Evolutionary conservation across 2,113 vertebrate species (phyloP).

Genomic region (Glareola pratincola): DNA sequence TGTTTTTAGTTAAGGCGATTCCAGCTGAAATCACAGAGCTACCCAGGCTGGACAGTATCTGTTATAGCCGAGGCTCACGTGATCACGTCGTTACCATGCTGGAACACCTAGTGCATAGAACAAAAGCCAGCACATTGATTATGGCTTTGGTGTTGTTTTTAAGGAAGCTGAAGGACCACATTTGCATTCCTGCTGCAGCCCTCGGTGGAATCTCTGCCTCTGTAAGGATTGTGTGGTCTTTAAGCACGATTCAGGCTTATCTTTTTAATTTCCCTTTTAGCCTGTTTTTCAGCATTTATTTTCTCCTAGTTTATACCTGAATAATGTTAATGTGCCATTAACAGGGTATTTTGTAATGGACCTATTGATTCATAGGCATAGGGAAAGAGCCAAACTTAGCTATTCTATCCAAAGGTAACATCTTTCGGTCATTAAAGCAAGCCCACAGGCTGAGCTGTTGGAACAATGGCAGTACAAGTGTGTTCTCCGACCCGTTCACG

Average conservation of each 20-base stretch:
- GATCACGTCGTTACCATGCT: not conserved
- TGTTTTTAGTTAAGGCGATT: not conserved
- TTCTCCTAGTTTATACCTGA: not conserved
- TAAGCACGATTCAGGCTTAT: not conserved
- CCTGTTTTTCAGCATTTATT: not conserved
- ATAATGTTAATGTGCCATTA: not conserved
- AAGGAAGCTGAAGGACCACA: constrained; percentile 25
- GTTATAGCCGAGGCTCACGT: not conserved
- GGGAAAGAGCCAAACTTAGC: not conserved
- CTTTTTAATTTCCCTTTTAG: constrained; percentile 14
- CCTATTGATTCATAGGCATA: not conserved
- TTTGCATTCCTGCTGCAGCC: constrained; percentile 43
- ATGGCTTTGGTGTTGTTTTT: constrained; percentile 45
- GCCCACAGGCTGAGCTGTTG: not conserved
- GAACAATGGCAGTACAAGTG: not conserved
- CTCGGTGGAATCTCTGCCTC: constrained; percentile 24
- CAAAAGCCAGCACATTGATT: constrained; percentile 52
- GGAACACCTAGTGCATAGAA: constrained; percentile 42
- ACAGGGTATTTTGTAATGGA: not conserved
- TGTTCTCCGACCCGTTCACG: not conserved
- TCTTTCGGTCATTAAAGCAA: not conserved
- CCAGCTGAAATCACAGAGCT: not conserved
- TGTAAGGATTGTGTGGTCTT: not conserved
- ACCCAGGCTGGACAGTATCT: not conserved
- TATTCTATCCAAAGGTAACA: not conserved